Conservation (phyloP, 2,797 vertebrate species). For the Gymnocypris eckloni region DNA sequence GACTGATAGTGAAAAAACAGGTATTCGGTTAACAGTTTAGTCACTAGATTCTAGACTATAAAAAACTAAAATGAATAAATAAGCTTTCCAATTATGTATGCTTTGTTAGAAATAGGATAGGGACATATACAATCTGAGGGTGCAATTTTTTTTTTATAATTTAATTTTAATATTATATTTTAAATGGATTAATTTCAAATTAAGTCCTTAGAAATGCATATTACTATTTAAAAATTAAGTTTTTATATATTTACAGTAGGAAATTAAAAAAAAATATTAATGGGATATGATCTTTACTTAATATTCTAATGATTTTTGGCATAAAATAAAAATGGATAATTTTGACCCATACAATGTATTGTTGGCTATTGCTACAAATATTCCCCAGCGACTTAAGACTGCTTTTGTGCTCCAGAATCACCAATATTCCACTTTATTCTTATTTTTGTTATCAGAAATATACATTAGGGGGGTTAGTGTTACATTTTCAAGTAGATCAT, state of each 20-base stretch:
- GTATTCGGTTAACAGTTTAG: not conserved
- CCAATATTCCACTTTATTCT: not conserved
- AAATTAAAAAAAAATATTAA: not conserved
- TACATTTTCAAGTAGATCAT: not conserved
- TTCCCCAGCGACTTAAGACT: too few relatives aligned
- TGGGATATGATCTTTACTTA: not conserved
- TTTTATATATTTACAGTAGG: not conserved
- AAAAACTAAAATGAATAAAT: not conserved
- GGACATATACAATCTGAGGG: not conserved
- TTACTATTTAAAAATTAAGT: not conserved
- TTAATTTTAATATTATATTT: too few relatives aligned
- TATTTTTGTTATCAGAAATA: too few relatives aligned
- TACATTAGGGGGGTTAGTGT: too few relatives aligned
- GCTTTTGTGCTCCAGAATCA: not conserved
- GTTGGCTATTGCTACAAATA: not conserved
- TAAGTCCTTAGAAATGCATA: not conserved
- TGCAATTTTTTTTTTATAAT: not conserved
- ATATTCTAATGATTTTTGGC: too few relatives aligned
- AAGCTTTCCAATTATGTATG: not conserved
- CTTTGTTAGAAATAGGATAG: not conserved
- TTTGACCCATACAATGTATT: not conserved
- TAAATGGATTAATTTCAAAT: not conserved
- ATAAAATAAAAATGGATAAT: not conserved
- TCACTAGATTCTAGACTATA: not conserved
- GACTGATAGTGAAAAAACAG: not conserved